Evolutionary conservation across 2,797 vertebrate species (phyloP), one percentile per base, ranked within the genome.

Genomic region (Protonibea diacanthus): DNA sequence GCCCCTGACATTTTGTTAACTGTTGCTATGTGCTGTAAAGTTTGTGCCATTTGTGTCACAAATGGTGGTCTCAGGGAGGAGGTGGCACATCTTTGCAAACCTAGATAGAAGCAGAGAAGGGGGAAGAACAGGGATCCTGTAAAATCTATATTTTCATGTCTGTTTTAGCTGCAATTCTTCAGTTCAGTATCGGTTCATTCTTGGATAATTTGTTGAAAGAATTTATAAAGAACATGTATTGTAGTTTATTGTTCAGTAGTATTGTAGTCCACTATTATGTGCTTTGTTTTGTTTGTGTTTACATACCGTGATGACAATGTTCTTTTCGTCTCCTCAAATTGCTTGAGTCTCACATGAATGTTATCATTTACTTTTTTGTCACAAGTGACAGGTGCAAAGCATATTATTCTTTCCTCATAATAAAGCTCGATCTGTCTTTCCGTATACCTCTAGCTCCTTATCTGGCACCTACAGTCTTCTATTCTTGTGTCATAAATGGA

Each of bases 401-500:
- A 4, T 60, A 40, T 59, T 65, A 40, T 62, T 62, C 56, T 44
- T 71, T 51, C 25, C 74, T 84, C 48, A 53, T 67, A 64, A 71
- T 76, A 68, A 76, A 38, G 44, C 52, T 11, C 25, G 23, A 76
- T 74, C 55, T 79, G 70, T 71, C 62, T 69, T 69, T 82, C 49
- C 71, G 73, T 71, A 68, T 71, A 49, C 78, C 73, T 83, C 59
- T 71, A 45, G 27, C 68, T 71, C 23, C 74, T 70, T 62, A 51
- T 60, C 53, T 75, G 61, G 72, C 83, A 78, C 66, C 85, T 87
- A 84, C 88, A 66, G 52, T 52, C 67, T 83, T 81, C 83, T 80
- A 74, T 74, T 78, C 65, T 67, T 82, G 48, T 78, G 85, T 91
- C 86, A 88, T 78, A 82, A 83, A 81, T 18, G 33, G 70, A 58